Base-by-base conservation (phyloP, 2,888 invertebrate species). In the Stenoptilia bipunctidactyla region DNA sequence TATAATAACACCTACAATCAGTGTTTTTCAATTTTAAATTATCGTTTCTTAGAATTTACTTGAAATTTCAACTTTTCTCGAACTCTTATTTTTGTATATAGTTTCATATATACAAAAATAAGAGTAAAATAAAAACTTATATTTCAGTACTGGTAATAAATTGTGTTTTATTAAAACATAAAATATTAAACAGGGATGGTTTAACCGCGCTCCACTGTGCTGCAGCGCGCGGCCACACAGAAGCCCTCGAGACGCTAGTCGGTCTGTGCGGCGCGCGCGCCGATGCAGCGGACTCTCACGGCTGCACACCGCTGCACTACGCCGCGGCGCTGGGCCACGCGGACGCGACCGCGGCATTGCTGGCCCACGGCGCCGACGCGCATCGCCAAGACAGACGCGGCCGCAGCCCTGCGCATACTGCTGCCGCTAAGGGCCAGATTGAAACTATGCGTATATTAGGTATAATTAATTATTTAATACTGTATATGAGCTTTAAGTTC, bases 171-270 rank as follows among this genome's bases (percentile, higher is more conserved):
- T n/a, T n/a, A n/a, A n/a, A n/a, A n/a, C n/a, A n/a, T n/a, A n/a
- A n/a, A n/a, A n/a, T 40, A 15, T 38, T n/a, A 57, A 56, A 85
- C 69, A 94, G 94, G 64, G 98, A 98, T 63, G 97, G 97, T 1
- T 80, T 99, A 3, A 97, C 97, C 39, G 97, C 97, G 0, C 75
- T 99, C 15, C 98, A 99, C 64, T 98, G 98, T 70, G 97, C 98
- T 0, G 97, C 98, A 0, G 97, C 97, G 1, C 88, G 98, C 40
- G 98, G 98, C 0, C 97, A 98, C 66, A 92, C 92, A 0, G 93
- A 95, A 58, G 96, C 96, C 55, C 86, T 97, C 39, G 96, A 97
- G 58, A 92, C 93, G 0, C 71, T 98, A 41, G 88, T 97, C 1
- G 92, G 93, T 9, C 79, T 96, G 4, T 96, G 96, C 61, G 94